Evolutionary conservation across 2,888 invertebrate species (phyloP).

Genomic region (Ormyrus labotus): DNA sequence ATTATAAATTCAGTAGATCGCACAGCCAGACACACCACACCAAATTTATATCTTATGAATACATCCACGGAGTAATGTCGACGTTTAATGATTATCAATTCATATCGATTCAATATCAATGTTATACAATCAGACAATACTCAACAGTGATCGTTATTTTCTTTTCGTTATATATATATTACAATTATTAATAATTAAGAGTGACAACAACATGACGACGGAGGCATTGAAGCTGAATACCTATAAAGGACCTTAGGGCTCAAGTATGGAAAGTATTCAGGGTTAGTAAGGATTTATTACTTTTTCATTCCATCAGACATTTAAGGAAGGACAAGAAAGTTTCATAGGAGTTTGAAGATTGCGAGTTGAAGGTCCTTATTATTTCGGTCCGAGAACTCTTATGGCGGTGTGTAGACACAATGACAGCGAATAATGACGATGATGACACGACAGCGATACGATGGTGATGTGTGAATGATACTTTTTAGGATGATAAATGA

Average conservation of each 20-base stretch:
- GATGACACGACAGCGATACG: constrained; percentile 55
- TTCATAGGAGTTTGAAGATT: constrained; percentile 50
- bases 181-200: constrained; percentile 74
- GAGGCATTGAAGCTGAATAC: constrained; percentile 73
- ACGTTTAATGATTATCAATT: constrained; percentile 75
- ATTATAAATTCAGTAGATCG: constrained; percentile 52
- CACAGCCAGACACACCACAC: constrained; percentile 62
- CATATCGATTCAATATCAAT: constrained; percentile 76
- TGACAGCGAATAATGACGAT: constrained; percentile 55
- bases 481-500: constrained; percentile 44
- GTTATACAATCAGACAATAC: constrained; percentile 76
- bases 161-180: constrained; percentile 71
- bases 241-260: constrained; percentile 58
- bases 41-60: constrained; percentile 64
- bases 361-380: constrained; percentile 50
- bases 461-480: constrained; percentile 51
- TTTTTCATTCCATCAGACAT: constrained; percentile 39
- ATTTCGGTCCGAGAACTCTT: constrained; percentile 51
- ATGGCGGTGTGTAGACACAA: constrained; percentile 56
- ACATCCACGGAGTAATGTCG: constrained; percentile 69
- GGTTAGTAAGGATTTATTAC: constrained; percentile 39
- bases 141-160: constrained; percentile 74
- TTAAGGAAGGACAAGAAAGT: constrained; percentile 46
- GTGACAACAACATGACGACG: constrained; percentile 76
- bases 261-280: constrained; percentile 51